These are phyloP conservation scores for Drosophila subobscura DNA, from an alignment of 1,140 invertebrate genomes.

Conservation along the genomic window DNA sequence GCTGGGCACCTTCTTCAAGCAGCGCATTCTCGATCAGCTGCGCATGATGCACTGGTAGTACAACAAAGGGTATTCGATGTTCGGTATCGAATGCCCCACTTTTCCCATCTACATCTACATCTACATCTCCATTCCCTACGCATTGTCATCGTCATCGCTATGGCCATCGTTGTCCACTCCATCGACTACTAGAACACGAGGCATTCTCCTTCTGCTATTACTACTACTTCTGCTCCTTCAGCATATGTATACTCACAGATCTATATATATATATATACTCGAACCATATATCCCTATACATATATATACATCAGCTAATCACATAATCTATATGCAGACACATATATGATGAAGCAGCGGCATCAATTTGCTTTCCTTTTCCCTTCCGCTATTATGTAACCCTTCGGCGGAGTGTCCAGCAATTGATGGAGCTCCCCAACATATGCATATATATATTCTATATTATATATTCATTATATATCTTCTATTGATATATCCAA, in stretches of 20 bases:
- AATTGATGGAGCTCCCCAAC: not conserved
- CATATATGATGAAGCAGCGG: conserved; percentile 43
- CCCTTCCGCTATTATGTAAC: conserved; percentile 38
- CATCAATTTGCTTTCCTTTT: conserved; percentile 43
- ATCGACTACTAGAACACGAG: conserved; percentile 26
- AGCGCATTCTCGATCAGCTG: conserved; percentile 81
- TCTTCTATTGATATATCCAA: conserved; percentile 27
- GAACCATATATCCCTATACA: conserved; percentile 53
- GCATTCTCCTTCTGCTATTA: conserved; percentile 25
- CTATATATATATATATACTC: conserved; percentile 41
- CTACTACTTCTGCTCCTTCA: conserved; percentile 45
- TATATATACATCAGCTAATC: conserved; percentile 44
- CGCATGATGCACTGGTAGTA: conserved; percentile 83
- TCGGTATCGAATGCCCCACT: conserved; percentile 65
- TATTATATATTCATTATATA: conserved; percentile 42
- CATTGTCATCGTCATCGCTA: conserved; percentile 9
- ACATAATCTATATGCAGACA: conserved; percentile 26
- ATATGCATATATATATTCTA: conserved; percentile 43
- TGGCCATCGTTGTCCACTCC: conserved; percentile 3
- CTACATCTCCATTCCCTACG: not conserved
- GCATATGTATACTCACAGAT: conserved; percentile 43
- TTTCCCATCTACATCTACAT: not conserved
- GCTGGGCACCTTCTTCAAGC: conserved; percentile 83
- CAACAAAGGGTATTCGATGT: conserved; percentile 69
- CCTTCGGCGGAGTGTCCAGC: conserved; percentile 16